These are phyloP conservation scores for Lithobates pipiens DNA, from an alignment of 2,797 vertebrate species.

Conservation along the genomic window DNA sequence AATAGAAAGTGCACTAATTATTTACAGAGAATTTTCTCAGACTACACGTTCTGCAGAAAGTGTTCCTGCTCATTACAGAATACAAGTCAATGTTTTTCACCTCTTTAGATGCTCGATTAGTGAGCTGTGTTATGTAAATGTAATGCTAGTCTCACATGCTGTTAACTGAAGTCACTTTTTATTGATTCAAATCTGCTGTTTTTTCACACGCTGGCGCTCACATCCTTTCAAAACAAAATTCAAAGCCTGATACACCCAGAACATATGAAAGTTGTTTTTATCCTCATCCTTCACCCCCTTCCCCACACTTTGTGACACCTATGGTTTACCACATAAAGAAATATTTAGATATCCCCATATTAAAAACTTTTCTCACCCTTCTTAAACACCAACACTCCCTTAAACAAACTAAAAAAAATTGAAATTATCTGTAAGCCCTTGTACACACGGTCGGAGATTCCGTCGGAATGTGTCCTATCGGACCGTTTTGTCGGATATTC, in stretches of 20 bases:
- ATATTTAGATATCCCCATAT: too few relatives aligned
- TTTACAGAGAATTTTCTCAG: conserved; percentile 16
- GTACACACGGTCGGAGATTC: too few relatives aligned
- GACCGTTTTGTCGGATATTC: too few relatives aligned
- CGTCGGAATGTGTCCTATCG: too few relatives aligned
- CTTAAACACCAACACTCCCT: too few relatives aligned
- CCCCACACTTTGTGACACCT: too few relatives aligned
- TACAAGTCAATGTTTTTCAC: conserved; percentile 1
- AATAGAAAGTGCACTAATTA: conserved; percentile 3
- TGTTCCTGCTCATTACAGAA: conserved; percentile 1
- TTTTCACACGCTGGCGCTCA: not conserved
- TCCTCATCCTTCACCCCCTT: too few relatives aligned
- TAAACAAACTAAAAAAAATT: too few relatives aligned
- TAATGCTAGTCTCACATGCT: not conserved
- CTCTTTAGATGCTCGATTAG: not conserved
- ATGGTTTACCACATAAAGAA: too few relatives aligned
- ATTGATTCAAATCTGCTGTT: not conserved
- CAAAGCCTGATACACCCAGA: not conserved
- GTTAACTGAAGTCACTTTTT: not conserved
- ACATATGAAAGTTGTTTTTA: not conserved
- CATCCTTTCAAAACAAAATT: not conserved
- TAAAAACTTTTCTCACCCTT: too few relatives aligned
- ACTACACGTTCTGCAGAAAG: not conserved
- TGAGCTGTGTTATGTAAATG: not conserved
- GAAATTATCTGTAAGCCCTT: too few relatives aligned